Percentiles rank a stretch among this genome's conserved stretches.
These are phyloP conservation scores for Heliconius melpomene DNA, from an alignment of 1,140 invertebrate species.

Conservation along the genomic window DNA sequence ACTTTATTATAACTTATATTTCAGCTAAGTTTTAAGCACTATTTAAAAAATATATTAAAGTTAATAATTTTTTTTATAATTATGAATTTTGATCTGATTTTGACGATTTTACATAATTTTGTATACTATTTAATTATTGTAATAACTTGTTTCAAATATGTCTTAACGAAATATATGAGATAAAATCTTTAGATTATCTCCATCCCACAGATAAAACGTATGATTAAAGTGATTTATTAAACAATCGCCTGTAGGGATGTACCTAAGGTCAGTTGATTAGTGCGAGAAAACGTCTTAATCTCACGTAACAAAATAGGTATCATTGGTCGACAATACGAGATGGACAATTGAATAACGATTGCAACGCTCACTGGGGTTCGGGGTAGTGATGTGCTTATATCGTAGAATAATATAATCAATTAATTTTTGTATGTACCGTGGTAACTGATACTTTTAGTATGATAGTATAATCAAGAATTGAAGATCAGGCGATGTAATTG, in stretches of 20 bases:
- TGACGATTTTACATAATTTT: no score
- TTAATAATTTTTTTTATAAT: no score
- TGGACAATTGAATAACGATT: constrained; percentile 75
- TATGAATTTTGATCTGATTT: no score
- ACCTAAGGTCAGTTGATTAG: constrained; percentile 40
- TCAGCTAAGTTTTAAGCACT: no score
- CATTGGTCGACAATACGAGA: constrained; percentile 66
- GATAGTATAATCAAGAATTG: no score
- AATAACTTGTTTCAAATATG: neutral
- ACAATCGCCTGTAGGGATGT: constrained; percentile 28
- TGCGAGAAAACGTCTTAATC: constrained; percentile 38
- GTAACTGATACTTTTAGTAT: no score
- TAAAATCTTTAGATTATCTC: neutral
- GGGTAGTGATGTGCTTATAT: constrained; percentile 43
- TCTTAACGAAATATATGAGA: neutral
- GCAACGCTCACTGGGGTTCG: constrained; percentile 63
- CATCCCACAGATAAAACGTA: neutral
- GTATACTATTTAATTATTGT: no score
- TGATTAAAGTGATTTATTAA: constrained; percentile 3
- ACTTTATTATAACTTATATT: no score
- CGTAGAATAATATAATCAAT: no score
- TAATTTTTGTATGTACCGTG: no score
- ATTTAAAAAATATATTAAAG: no score
- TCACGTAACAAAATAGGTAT: constrained; percentile 43
- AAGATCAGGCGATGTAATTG: no score